Base-by-base conservation (phyloP, 2,113 vertebrate genomes). In the Indri indri region DNA sequence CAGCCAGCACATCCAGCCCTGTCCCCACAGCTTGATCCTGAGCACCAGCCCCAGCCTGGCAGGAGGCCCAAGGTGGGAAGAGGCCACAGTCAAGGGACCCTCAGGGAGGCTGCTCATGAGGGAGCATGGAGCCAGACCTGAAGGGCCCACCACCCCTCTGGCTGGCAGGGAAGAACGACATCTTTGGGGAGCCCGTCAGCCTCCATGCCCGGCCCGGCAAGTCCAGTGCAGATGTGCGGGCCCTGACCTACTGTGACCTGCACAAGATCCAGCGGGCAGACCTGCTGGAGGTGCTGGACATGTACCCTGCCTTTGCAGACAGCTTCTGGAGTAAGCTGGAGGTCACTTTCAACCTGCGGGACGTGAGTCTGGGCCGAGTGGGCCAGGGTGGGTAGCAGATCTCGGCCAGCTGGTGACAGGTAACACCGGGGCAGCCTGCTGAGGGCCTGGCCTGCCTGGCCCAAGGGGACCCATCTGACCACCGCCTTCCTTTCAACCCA, bases 281-380 rank as follows among this genome's bases (percentile, higher is more conserved):
- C 98, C 98, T 99, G 94, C 99, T 99, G 92, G 99, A 99, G 95
- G 99, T 99, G 93, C 95, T 99, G 95, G 99, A 99, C 98, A 99
- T 99, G 99, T 99, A 99, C 95, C 99, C 99, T 0, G 99, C 99
- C 97, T 99, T 99, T 94, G 98, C 99, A 0, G 99, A 99, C 98
- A 98, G 98, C 95, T 99, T 99, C 98, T 99, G 99, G 99, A 99
- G 98, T 98, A 99, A 99, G 98, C 94, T 99, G 92, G 99, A 99
- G 98, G 99, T 99, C 98, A 99, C 99, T 74, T 99, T 99, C 98
- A 99, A 99, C 98, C 98, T 99, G 76, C 98, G 99, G 99, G 99
- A 99, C 97, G 99, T 99, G 99, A 99, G 99, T 99, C 82, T 81
- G 94, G 90, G 90, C 74, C 52, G 40, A 40, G 37, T 27, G 79